Conservation (phyloP, 2,888 invertebrate genomes). For the Gymnosoma rotundatum region DNA sequence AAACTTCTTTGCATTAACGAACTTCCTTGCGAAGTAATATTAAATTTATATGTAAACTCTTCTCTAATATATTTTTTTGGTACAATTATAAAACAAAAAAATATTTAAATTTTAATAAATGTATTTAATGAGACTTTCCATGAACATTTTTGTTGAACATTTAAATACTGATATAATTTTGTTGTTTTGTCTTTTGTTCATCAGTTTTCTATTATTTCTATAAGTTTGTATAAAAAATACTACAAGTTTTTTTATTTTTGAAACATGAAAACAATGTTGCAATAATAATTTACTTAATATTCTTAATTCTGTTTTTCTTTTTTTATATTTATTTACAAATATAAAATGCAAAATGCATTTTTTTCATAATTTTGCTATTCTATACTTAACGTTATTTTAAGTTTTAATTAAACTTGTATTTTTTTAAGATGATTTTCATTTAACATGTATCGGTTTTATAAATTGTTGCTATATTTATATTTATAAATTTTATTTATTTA, state of each 20-base stretch:
- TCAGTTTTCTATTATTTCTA: slow-evolving; percentile 42
- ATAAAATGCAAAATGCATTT: slow-evolving; percentile 61
- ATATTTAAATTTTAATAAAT: not conserved
- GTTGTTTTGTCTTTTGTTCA: slow-evolving; percentile 11
- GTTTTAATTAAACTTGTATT: not conserved
- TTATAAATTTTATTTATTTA: slow-evolving; percentile 16
- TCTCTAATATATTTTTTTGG: too few relatives aligned
- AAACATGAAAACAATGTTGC: slow-evolving; percentile 57
- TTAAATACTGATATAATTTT: slow-evolving; percentile 43
- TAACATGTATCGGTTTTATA: slow-evolving; percentile 39
- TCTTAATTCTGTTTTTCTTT: not conserved
- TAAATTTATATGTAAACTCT: too few relatives aligned
- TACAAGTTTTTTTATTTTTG: slow-evolving; percentile 65
- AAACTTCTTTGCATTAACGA: too few relatives aligned
- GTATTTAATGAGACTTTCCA: slow-evolving; percentile 65
- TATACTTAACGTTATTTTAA: slow-evolving; percentile 29
- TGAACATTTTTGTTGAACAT: slow-evolving; percentile 64
- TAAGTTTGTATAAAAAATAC: slow-evolving; percentile 67
- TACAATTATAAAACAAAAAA: not conserved
- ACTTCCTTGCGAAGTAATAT: too few relatives aligned
- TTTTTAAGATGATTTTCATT: slow-evolving; percentile 24
- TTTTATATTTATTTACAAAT: slow-evolving; percentile 47
- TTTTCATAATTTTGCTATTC: slow-evolving; percentile 63
- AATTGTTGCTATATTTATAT: slow-evolving; percentile 31
- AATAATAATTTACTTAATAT: slow-evolving; percentile 45